Evolutionary conservation across 2,797 vertebrate genomes (phyloP).

Genomic region (Lithobates pipiens): DNA sequence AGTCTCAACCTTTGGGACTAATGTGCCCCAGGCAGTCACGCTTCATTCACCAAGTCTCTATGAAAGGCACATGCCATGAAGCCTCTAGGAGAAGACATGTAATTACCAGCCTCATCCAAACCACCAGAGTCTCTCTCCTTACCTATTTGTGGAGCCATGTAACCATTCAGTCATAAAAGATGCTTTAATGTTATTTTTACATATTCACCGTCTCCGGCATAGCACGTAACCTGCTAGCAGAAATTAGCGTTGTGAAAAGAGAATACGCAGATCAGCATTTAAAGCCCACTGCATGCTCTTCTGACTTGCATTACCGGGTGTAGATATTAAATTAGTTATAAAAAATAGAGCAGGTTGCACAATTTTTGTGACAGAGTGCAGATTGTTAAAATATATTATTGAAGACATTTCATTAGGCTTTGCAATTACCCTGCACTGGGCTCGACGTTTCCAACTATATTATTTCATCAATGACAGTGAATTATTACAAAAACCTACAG

Average conservation of each 20-base stretch:
- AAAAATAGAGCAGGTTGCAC: constrained; percentile 27
- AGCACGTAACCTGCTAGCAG: constrained; percentile 58
- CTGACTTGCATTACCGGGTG: constrained; percentile 43
- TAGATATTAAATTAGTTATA: constrained; percentile 39
- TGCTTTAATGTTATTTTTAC: constrained; percentile 69
- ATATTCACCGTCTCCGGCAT: constrained; percentile 68
- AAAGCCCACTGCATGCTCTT: constrained; percentile 19
- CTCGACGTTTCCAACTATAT: constrained; percentile 17
- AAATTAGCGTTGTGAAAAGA: constrained; percentile 55
- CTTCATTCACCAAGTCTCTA: constrained; percentile 56
- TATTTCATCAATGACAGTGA: constrained; percentile 31
- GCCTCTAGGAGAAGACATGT: constrained; percentile 35
- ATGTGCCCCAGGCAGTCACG: constrained; percentile 24
- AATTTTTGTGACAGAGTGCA: constrained; percentile 35
- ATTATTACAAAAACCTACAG: constrained; percentile 36
- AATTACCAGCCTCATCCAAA: constrained; percentile 61
- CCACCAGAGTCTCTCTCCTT: constrained; percentile 56
- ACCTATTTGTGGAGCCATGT: constrained; percentile 64
- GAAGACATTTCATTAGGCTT: constrained; percentile 44
- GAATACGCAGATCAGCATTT: constrained; percentile 30
- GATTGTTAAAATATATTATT: constrained; percentile 44
- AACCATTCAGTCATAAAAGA: constrained; percentile 66
- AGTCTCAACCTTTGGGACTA: constrained; percentile 42
- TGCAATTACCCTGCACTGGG: constrained; percentile 38
- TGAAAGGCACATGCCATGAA: constrained; percentile 11